Percentiles rank a stretch among this genome's conserved stretches.
These are phyloP conservation scores for Urocitellus parryii DNA, from an alignment of 2,113 vertebrate species.

Conservation along the genomic window DNA sequence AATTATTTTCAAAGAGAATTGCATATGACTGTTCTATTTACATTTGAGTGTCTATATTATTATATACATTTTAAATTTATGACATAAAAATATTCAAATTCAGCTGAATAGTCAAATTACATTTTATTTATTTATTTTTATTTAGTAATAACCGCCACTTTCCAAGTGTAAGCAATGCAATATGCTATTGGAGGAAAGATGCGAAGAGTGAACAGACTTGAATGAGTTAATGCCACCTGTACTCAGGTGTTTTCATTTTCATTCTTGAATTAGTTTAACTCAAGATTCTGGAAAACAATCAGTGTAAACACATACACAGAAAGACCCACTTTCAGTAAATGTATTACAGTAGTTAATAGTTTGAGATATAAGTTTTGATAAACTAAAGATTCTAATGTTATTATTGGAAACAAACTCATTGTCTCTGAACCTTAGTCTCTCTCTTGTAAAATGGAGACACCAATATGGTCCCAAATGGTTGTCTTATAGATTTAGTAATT, in stretches of 20 bases:
- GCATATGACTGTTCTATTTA: neutral
- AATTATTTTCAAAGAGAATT: neutral
- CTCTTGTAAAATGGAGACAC: neutral
- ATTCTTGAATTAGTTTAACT: neutral
- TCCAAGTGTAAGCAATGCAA: neutral
- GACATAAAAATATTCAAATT: neutral
- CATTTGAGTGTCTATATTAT: neutral
- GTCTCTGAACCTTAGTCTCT: neutral
- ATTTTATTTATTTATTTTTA: neutral
- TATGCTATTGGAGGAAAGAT: neutral
- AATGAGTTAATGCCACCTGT: neutral
- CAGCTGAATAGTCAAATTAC: no score
- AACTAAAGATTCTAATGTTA: neutral
- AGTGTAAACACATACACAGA: neutral
- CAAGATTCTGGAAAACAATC: neutral
- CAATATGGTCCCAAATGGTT: neutral
- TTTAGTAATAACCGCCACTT: neutral
- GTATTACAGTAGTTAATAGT: neutral
- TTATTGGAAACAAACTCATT: neutral
- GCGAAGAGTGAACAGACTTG: neutral
- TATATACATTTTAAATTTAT: neutral
- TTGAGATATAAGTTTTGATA: neutral
- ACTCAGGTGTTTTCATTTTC: neutral
- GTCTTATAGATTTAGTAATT: neutral
- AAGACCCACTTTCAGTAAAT: neutral